Evolutionary conservation across 2,888 invertebrate genomes (phyloP), one percentile per base, ranked within the genome.

Genomic region (Luperina nickerlii): DNA sequence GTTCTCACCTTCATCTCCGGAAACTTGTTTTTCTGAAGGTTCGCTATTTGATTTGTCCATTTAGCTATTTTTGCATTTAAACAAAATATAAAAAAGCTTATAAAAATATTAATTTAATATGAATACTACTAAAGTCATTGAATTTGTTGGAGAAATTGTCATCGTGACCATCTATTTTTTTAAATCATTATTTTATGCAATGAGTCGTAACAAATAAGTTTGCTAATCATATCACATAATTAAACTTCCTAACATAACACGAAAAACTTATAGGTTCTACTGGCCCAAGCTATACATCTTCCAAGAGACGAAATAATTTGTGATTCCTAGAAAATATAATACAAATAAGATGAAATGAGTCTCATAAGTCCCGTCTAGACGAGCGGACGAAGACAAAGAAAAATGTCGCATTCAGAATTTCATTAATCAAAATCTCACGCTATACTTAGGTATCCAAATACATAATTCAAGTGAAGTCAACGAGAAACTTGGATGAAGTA

Each of bases 391-490:
- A 85, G 86, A 79, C 79, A 87, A 87, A 88, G 88, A 90, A 90
- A 88, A 87, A 85, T 83, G 86, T 87, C 85, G 81, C 85, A 78
- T 88, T 87, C 83, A 88, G 86, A 90, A 91, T 90, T 92, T 91
- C 94, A 93, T 93, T 93, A 94, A 93, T 94, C 90, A 92, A 91
- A 90, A 89, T 86, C 86, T 86, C 85, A 82, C 84, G 87, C 74
- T 70, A 67, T 86, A 84, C 85, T 88, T 86, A 86, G 86, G 87
- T 88, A 90, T 82, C 87, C 84, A 91, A 86, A 91, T 92, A 92
- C 93, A 94, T 94, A 94, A 93, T 85, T 81, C 91, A 93, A 85
- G 90, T 83, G 83, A 89, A 89, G 88, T 83, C 84, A 88, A 87
- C 87, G 88, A 90, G 87, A 89, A 92, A 92, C 90, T 93, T 92